Evolutionary conservation across 2,888 invertebrate genomes (phyloP).

Genomic region (Monopis laevigella): DNA sequence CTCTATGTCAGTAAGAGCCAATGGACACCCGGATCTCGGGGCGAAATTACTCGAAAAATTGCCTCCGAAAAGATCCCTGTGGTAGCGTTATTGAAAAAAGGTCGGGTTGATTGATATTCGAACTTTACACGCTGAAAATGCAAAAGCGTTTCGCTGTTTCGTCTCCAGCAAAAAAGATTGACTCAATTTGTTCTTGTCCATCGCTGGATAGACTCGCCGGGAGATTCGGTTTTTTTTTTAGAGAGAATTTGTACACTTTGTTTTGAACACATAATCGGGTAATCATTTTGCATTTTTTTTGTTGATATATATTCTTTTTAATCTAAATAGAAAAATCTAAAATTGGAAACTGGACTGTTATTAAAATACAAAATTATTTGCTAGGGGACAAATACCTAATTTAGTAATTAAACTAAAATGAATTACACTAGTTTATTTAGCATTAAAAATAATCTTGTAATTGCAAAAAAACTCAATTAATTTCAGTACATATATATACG

Average conservation of each 20-base stretch:
- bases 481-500: no score
- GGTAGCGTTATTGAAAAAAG: constrained; percentile 62
- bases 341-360: no score
- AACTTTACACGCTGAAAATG: constrained; percentile 61
- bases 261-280: constrained; percentile 40
- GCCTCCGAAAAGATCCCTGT: constrained; percentile 40
- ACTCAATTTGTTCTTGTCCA: constrained; percentile 65
- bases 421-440: no score
- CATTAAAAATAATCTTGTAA: no score
- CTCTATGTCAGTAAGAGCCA: constrained; percentile 27
- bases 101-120: constrained; percentile 60
- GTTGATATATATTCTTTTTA: no score
- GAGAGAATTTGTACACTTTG: constrained; percentile 55
- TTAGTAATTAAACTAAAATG: no score
- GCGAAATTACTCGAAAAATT: constrained; percentile 57
- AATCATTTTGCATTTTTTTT: no score
- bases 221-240: constrained; percentile 44
- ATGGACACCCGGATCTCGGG: constrained; percentile 38
- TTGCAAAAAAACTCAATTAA: no score
- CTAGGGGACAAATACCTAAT: no score
- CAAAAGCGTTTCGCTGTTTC: constrained; percentile 51
- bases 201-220: constrained; percentile 54
- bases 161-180: constrained; percentile 57
- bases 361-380: no score
- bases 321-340: no score